Evolutionary conservation across 2,797 vertebrate species (phyloP).

Genomic region (Phalanger gymnotis): DNA sequence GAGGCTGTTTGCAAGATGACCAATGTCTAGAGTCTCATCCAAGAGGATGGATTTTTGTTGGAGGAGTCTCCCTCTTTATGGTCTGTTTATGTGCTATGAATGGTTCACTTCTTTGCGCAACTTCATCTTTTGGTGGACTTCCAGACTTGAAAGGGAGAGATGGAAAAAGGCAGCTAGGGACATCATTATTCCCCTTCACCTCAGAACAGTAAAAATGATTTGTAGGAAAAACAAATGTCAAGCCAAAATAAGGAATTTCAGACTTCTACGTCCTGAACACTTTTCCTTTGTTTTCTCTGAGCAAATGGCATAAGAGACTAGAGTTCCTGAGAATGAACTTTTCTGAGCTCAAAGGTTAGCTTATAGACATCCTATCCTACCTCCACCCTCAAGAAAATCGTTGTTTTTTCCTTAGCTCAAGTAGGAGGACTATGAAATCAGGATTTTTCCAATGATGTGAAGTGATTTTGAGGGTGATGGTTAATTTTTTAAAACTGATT

Average conservation of each 20-base stretch:
- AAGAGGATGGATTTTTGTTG: background rate
- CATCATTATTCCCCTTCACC: background rate
- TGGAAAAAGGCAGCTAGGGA: background rate
- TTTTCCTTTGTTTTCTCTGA: background rate
- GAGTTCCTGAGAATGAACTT: background rate
- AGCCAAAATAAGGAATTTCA: background rate
- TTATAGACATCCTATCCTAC: background rate
- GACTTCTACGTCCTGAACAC: background rate
- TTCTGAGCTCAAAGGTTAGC: background rate
- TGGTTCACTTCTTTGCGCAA: background rate
- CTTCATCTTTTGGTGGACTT: background rate
- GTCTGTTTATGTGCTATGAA: background rate
- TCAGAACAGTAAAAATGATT: background rate
- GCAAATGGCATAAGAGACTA: background rate
- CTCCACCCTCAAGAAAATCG: background rate
- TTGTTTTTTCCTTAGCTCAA: background rate
- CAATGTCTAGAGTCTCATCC: background rate
- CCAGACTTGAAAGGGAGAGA: background rate
- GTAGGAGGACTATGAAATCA: background rate
- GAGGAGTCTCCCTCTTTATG: background rate
- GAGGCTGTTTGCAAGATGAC: background rate
- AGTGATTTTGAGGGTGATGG: background rate
- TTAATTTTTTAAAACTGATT: background rate
- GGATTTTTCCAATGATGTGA: background rate
- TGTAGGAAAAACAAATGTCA: background rate